Percentiles rank a stretch among this genome's conserved stretches.
These are phyloP conservation scores for Parnassius orleans DNA, from an alignment of 2,888 invertebrate genomes.

Conservation along the genomic window DNA sequence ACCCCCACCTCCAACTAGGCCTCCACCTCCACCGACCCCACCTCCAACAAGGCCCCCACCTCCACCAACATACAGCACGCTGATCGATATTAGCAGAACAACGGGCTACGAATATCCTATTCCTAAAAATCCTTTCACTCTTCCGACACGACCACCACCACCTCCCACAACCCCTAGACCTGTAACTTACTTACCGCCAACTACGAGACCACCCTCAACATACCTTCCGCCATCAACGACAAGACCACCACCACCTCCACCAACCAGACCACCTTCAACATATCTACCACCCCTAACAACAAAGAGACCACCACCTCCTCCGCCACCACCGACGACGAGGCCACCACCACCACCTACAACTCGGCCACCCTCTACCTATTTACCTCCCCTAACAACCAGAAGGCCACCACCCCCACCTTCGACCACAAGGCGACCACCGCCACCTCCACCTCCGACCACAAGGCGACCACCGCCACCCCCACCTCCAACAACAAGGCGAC, in stretches of 20 bases:
- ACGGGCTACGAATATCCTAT: constrained; percentile 37
- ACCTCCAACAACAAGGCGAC: constrained; percentile 29
- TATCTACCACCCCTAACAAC: constrained; percentile 25
- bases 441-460: constrained; percentile 29
- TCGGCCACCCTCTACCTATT: constrained; percentile 31
- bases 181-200: constrained; percentile 28
- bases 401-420: constrained; percentile 40
- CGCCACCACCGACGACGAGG: constrained; percentile 30
- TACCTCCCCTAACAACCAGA: constrained; percentile 23
- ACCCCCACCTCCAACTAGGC: constrained; percentile 24
- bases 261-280: constrained; percentile 32
- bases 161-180: constrained; percentile 36
- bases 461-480: constrained; percentile 33
- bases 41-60: constrained; percentile 32
- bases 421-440: constrained; percentile 31
- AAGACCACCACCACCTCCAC: constrained; percentile 31
- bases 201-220: constrained; percentile 44
- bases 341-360: constrained; percentile 32
- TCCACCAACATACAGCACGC: constrained; percentile 31
- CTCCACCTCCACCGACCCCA: constrained; percentile 22
- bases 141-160: constrained; percentile 24
- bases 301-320: constrained; percentile 44
- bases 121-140: constrained; percentile 33
- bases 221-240: constrained; percentile 30
- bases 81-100: constrained; percentile 24